A percentile compares a stretch with the other conserved stretches of the same genome.
Evolutionary conservation across 2,888 invertebrate species (phyloP).

Genomic region (Tenthredo distinguenda): DNA sequence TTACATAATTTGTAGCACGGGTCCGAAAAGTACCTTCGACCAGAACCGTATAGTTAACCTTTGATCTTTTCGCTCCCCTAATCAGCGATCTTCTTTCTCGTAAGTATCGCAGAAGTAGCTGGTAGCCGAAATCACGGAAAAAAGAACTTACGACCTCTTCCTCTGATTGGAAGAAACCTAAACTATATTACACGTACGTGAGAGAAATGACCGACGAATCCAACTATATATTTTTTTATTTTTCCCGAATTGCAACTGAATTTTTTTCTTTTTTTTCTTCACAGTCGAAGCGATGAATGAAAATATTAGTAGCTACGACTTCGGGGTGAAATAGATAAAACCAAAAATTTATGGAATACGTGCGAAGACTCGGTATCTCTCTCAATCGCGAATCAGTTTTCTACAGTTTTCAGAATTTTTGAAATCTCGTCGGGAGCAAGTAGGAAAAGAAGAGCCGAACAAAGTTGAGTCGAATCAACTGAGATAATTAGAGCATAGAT

Average conservation of each 20-base stretch:
- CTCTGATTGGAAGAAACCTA: not conserved
- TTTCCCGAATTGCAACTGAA: not conserved
- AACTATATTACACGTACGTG: not conserved
- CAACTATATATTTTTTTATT: not conserved
- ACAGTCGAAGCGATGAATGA: not conserved
- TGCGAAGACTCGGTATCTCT: not conserved
- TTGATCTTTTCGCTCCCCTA: not conserved
- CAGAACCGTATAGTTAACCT: conserved; percentile 26
- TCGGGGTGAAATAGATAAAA: not conserved
- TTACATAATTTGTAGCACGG: conserved; percentile 39
- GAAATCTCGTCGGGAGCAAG: not conserved
- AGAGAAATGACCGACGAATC: not conserved
- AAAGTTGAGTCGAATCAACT: not conserved
- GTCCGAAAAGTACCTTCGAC: conserved; percentile 10
- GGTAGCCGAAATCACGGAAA: not conserved
- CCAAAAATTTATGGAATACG: too few relatives aligned
- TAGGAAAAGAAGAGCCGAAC: not conserved
- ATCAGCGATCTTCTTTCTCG: conserved; percentile 17
- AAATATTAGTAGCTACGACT: not conserved
- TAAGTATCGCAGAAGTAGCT: conserved; percentile 6
- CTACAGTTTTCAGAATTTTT: not conserved
- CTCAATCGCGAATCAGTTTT: not conserved
- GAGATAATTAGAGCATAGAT: not conserved
- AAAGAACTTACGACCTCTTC: not conserved
- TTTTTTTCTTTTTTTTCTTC: too few relatives aligned